Base-by-base conservation (phyloP, 2,797 vertebrate species). In the Parauchenoglanis ngamensis region DNA sequence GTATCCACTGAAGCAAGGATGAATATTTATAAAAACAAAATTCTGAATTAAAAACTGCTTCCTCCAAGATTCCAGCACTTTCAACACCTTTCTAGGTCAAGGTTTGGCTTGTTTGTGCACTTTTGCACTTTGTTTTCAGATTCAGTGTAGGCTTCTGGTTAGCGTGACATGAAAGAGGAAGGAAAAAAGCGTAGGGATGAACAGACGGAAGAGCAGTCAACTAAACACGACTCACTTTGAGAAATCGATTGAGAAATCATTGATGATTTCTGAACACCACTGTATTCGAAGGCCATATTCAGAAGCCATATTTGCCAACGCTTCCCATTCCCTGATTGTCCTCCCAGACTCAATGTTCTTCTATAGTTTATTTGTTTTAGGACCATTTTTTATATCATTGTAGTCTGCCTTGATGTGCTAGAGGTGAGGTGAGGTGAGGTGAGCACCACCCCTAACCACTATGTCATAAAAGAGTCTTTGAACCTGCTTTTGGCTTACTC, bases 81-180 rank as follows among this genome's bases (percentile, higher is more conserved):
- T 79, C 4, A 59, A 25, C 77, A 79, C 10, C 77, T n/a, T 63
- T 46, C 23, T n/a, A n/a, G 3, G 23, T 46, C 23, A 81, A 17
- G n/a, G 12, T 63, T 46, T n/a, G 13, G 23, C 25, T 25, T 63
- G 52, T 61, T 44, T 80, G 11, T 7, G n/a, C 44, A n/a, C 40
- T 67, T 75, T 49, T 61, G 35, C 56, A 44, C 40, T 65, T 44
- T 67, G 4, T 54, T 13, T n/a, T 89, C 40, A 87, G n/a, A 85
- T 61, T 86, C 1, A 86, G 28, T 70, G 21, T 90, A 40, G 57
- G 7, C 54, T 65, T 44, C 65, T 61, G 77, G 54, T 67, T 78
- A 76, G 57, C 85, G 40, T 87, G 80, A 90, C 85, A 90, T 65
- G 89, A 91, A 92, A 92, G 90, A 91, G 91, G 91, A 91, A 91